phyloP scores from a whole-genome alignment of 2,113 vertebrate genomes.

The Callipepla squamata region DNA sequence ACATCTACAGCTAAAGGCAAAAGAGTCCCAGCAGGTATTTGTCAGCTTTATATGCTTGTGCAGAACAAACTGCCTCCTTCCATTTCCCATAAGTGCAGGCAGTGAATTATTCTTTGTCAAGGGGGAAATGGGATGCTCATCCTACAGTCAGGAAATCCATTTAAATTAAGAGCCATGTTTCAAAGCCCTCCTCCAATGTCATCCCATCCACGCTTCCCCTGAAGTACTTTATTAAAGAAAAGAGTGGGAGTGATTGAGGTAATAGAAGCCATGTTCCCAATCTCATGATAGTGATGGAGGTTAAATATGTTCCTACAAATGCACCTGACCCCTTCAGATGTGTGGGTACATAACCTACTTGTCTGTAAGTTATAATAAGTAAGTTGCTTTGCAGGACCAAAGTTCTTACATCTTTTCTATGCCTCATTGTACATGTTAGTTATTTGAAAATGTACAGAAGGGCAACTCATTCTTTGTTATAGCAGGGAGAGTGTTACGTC shows the following conservation, averaged over 20 bases:
- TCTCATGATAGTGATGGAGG: not conserved
- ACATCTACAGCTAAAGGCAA: not conserved
- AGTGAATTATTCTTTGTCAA: constrained; percentile 7
- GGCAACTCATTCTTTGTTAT: not conserved
- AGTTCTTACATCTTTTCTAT: not conserved
- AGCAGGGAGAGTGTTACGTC: not conserved
- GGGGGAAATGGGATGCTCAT: not conserved
- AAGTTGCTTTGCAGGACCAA: not conserved
- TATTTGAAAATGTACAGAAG: not conserved
- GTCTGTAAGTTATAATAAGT: not conserved
- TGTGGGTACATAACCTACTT: not conserved
- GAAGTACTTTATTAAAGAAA: not conserved
- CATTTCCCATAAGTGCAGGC: not conserved
- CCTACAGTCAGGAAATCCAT: not conserved
- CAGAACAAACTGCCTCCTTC: not conserved
- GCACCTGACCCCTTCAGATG: not conserved
- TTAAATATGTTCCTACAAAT: not conserved
- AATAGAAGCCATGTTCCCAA: not conserved
- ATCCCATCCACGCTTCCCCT: not conserved
- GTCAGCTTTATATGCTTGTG: not conserved
- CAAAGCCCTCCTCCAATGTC: not conserved
- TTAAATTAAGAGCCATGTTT: constrained; percentile 16
- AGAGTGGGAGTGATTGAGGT: constrained; percentile 8
- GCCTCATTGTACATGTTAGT: not conserved
- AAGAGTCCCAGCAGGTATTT: not conserved